phyloP scores from a whole-genome alignment of 92 coral and sea anemone genomes.

The Virgularia gustaviana region DNA sequence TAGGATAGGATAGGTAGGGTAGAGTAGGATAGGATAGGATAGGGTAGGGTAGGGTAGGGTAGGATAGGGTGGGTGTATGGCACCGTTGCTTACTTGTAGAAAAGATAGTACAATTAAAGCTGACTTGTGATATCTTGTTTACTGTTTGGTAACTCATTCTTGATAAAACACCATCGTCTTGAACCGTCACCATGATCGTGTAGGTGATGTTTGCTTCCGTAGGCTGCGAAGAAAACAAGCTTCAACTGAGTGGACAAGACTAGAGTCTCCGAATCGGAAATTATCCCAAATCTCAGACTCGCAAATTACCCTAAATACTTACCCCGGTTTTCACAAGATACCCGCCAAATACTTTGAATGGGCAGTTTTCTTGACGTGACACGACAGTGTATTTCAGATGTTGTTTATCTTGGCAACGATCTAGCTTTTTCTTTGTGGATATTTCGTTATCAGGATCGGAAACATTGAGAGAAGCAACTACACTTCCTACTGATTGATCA shows the following conservation, averaged over 20 bases:
- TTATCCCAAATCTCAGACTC: no score
- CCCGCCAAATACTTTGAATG: constrained; percentile 43
- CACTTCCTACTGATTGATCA: constrained; percentile 63
- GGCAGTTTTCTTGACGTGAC: constrained; percentile 31
- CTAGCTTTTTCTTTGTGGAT: constrained; percentile 21
- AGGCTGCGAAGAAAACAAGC: no score
- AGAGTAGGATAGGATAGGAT: no score
- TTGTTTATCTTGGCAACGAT: constrained; percentile 53
- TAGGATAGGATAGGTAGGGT: no score
- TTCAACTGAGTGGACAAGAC: no score
- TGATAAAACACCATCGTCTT: constrained; percentile 20
- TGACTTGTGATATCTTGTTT: not conserved
- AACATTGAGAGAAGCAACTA: constrained; percentile 52
- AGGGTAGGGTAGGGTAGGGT: no score
- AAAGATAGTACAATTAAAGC: constrained; percentile 24
- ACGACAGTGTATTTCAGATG: constrained; percentile 46
- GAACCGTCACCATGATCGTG: not conserved
- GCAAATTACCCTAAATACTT: no score
- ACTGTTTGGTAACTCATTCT: no score
- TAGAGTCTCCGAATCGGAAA: no score
- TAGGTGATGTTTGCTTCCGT: constrained; percentile 4
- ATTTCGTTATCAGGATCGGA: constrained; percentile 82
- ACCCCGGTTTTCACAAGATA: constrained; percentile 49
- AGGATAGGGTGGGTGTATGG: no score
- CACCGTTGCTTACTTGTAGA: constrained; percentile 12